These are phyloP conservation scores for Nephrotoma guestfalica DNA, from an alignment of 2,888 invertebrate species.

Conservation along the genomic window DNA sequence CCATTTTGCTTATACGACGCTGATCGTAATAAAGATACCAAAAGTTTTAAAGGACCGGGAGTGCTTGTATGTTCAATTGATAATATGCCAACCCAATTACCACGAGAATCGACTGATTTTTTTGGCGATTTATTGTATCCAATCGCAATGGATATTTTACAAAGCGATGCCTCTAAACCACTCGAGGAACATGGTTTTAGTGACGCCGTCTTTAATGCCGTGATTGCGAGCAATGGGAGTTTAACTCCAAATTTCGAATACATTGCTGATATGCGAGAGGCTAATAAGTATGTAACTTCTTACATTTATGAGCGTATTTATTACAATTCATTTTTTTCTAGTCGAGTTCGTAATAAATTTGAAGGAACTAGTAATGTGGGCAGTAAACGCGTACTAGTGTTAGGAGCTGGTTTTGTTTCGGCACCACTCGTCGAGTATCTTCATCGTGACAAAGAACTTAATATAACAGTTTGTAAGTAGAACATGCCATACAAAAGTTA, in stretches of 20 bases:
- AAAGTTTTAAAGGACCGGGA: slow-evolving; percentile 91
- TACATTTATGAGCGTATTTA: neutral
- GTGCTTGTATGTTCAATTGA: slow-evolving; percentile 99
- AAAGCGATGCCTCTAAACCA: slow-evolving; percentile 65
- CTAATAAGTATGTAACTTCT: slow-evolving; percentile 38
- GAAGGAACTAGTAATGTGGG: slow-evolving; percentile 41
- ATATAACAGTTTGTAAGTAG: slow-evolving; percentile 59
- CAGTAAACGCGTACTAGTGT: slow-evolving; percentile 63
- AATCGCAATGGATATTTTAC: slow-evolving; percentile 74
- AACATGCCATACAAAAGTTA: slow-evolving; percentile 9
- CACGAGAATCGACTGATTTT: slow-evolving; percentile 92
- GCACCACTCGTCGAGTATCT: slow-evolving; percentile 92
- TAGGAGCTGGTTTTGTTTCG: slow-evolving; percentile 93
- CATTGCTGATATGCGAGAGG: slow-evolving; percentile 72
- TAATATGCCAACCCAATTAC: slow-evolving; percentile 99
- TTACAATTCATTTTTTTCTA: slow-evolving; percentile 21
- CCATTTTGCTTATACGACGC: slow-evolving; percentile 99
- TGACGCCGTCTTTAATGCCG: slow-evolving; percentile 50
- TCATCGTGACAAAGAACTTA: slow-evolving; percentile 61
- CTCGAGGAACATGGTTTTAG: slow-evolving; percentile 61
- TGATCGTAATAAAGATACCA: slow-evolving; percentile 91
- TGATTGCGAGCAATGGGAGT: slow-evolving; percentile 89
- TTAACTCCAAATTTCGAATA: slow-evolving; percentile 90
- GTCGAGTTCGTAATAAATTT: slow-evolving; percentile 57
- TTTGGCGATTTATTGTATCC: slow-evolving; percentile 90